Evolutionary conservation across 1,140 invertebrate genomes (phyloP), one percentile per base, ranked within the genome.

Genomic region (Phenacoccus solenopsis): DNA sequence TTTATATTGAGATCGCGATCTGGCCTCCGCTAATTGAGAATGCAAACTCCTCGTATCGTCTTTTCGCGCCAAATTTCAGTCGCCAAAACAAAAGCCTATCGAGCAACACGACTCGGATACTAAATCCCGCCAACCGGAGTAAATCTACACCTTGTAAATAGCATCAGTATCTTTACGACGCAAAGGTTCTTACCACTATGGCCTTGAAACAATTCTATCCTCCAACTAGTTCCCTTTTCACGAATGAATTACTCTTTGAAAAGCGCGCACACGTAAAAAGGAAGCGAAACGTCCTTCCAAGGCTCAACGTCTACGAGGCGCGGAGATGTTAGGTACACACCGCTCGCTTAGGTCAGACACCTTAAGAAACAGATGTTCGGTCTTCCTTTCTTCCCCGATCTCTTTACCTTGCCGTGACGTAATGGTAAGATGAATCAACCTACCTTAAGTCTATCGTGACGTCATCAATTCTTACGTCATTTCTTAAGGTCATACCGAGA

Each of bases 341-440:
- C 32, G 32, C n/a, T 10, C 9, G n/a, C 32, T 64, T 64, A 64
- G 59, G 59, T 64, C 59, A 64, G 25, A 64, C 59, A 64, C 59
- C 59, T 64, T 64, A 64, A 64, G 59, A 64, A 64, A 64, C 59
- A 64, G 59, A 64, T 64, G 59, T 64, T 64, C 59, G 21, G 4
- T 64, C 59, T 64, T 64, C 9, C 3, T n/a, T 49, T 16, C 20
- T 9, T 49, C 13, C 38, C 16, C 13, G 38, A 49, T n/a, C 13
- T 13, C 30, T 32, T 32, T 32, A 5, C 30, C 30, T 32, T 32
- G 5, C 13, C 38, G 38, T 49, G 38, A 49, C 38, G 38, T 49
- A 49, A 49, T n/a, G n/a, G n/a, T n/a, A 49, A 49, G 38, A 49
- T 49, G 38, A 49, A 49, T 49, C 38, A 49, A 49, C 38, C 16